Percentiles rank a stretch among this genome's conserved stretches.
These are phyloP conservation scores for Nebria ingens DNA, from an alignment of 1,140 invertebrate genomes.

Conservation along the genomic window DNA sequence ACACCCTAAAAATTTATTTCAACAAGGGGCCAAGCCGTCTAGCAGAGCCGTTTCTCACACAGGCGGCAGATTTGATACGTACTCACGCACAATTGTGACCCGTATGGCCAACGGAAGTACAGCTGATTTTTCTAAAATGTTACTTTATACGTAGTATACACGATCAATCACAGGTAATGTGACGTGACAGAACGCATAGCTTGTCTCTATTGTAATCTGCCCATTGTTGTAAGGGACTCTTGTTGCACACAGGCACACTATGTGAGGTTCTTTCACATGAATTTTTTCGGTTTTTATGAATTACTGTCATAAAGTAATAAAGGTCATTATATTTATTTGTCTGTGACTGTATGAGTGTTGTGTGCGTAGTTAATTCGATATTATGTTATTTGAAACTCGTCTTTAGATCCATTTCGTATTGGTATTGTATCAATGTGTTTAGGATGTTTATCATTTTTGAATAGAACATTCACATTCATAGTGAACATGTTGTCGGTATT, in stretches of 20 bases:
- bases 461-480: too few relatives aligned
- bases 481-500: too few relatives aligned
- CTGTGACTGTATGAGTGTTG: too few relatives aligned
- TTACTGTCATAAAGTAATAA: slow-evolving; percentile 12
- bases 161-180: slow-evolving; percentile 16
- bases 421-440: too few relatives aligned
- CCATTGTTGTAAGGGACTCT: slow-evolving; percentile 11
- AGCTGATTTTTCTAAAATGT: too few relatives aligned
- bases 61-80: background rate
- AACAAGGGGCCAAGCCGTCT: slow-evolving; percentile 6
- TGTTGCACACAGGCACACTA: too few relatives aligned
- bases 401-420: too few relatives aligned
- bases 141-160: too few relatives aligned
- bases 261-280: slow-evolving; percentile 5
- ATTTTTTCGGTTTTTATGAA: slow-evolving; percentile 12
- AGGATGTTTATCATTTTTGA: too few relatives aligned
- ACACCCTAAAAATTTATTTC: slow-evolving; percentile 9
- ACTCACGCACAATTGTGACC: background rate
- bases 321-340: slow-evolving; percentile 8
- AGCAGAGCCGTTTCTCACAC: slow-evolving; percentile 5
- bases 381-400: slow-evolving; percentile 2
- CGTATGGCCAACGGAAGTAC: background rate
- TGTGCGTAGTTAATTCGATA: slow-evolving; percentile 6
- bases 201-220: slow-evolving; percentile 16
- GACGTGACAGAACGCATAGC: slow-evolving; percentile 17